Conservation (phyloP, 2,888 invertebrate genomes). For the Papilio gigon region DNA sequence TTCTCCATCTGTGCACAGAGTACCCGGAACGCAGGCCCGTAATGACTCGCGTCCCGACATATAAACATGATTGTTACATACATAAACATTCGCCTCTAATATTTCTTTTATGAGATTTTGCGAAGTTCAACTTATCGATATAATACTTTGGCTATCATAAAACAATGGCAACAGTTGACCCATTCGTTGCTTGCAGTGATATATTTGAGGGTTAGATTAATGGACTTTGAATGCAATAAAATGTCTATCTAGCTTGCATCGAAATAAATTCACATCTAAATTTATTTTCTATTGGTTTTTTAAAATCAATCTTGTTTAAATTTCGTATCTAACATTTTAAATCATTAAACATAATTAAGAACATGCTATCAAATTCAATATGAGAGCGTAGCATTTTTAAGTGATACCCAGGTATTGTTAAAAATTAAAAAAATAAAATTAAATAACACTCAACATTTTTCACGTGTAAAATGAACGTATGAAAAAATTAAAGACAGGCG, state of each 20-base stretch:
- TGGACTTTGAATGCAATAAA: constrained; percentile 60
- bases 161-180: constrained; percentile 67
- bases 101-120: constrained; percentile 46
- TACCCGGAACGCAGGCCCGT: constrained; percentile 56
- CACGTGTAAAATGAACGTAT: constrained; percentile 52
- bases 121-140: constrained; percentile 48
- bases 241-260: constrained; percentile 41
- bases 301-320: constrained; percentile 34
- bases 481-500: constrained; percentile 63
- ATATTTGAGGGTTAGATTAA: constrained; percentile 60
- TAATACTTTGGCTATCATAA: constrained; percentile 55
- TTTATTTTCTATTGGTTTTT: constrained; percentile 47
- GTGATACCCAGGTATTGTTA: not conserved
- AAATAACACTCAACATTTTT: not conserved
- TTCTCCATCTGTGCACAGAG: constrained; percentile 65
- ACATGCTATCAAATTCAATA: not conserved
- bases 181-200: constrained; percentile 59
- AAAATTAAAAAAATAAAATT: not conserved
- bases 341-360: not conserved
- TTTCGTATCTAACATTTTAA: not conserved
- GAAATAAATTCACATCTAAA: constrained; percentile 7
- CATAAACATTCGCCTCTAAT: constrained; percentile 52
- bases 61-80: constrained; percentile 69
- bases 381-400: not conserved
- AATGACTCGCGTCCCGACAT: constrained; percentile 65